phyloP scores from a whole-genome alignment of 2,888 invertebrate species.

The Scaptodrosophila latifasciaeformis region DNA sequence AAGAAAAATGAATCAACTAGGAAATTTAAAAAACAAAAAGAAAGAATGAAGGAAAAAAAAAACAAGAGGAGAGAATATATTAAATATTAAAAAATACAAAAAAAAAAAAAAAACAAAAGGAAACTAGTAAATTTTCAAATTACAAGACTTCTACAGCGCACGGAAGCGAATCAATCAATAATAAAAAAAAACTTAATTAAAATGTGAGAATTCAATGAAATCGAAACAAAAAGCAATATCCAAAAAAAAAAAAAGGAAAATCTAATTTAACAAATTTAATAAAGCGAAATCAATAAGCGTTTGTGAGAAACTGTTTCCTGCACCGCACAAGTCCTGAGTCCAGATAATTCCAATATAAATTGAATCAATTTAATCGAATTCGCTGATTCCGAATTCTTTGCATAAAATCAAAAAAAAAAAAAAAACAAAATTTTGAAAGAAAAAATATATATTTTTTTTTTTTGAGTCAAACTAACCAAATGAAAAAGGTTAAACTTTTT shows the following conservation, averaged over 20 bases:
- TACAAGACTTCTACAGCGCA: constrained; percentile 48
- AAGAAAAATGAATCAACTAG: no score
- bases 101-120: constrained; percentile 36
- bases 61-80: no score
- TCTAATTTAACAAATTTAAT: constrained; percentile 19
- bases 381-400: constrained; percentile 9
- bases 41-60: constrained; percentile 19
- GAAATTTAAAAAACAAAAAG: background rate
- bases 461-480: constrained; percentile 5
- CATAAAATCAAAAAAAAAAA: constrained; percentile 13
- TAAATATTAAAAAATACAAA: constrained; percentile 62
- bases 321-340: constrained; percentile 25
- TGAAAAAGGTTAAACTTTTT: background rate
- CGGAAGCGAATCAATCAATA: constrained; percentile 30
- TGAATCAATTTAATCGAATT: no score
- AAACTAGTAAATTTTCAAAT: constrained; percentile 56
- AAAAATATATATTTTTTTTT: constrained; percentile 10
- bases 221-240: constrained; percentile 22
- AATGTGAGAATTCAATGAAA: no score
- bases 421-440: constrained; percentile 12
- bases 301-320: constrained; percentile 36
- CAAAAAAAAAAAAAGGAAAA: constrained; percentile 14
- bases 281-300: constrained; percentile 26
- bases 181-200: constrained; percentile 13
- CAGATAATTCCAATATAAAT: constrained; percentile 19